A percentile compares a stretch with the other conserved stretches of the same genome.
These are phyloP conservation scores for Hoplodrina ambigua DNA, from an alignment of 2,888 invertebrate species.

Conservation along the genomic window DNA sequence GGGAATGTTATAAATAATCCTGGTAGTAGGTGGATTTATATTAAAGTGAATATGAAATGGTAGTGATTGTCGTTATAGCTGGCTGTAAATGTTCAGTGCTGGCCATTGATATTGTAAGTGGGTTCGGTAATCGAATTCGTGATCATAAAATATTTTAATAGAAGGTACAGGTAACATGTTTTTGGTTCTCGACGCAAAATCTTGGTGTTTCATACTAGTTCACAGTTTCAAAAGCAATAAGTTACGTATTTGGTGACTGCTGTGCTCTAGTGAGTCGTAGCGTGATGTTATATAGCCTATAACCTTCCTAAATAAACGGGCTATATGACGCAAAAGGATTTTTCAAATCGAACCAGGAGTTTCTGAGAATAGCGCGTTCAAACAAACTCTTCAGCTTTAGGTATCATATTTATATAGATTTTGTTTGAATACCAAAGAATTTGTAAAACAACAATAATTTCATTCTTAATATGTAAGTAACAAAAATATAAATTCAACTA, in stretches of 20 bases:
- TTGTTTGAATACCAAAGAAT: neutral
- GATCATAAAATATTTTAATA: slow-evolving; percentile 35
- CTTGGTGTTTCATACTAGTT: neutral
- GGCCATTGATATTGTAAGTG: slow-evolving; percentile 15
- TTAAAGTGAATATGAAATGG: slow-evolving; percentile 12
- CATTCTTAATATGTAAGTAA: slow-evolving; percentile 5
- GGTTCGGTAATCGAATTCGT: slow-evolving; percentile 29
- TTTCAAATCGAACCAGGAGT: no score
- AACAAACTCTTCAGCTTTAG: no score
- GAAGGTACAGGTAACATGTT: slow-evolving; percentile 8
- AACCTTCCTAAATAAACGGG: no score
- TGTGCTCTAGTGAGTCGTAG: no score
- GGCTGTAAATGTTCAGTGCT: slow-evolving; percentile 20
- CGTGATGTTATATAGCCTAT: no score
- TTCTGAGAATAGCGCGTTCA: no score
- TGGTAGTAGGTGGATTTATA: slow-evolving; percentile 6
- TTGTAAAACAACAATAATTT: neutral
- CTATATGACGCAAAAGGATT: no score
- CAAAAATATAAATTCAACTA: slow-evolving; percentile 39
- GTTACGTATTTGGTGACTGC: no score
- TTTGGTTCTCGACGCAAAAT: slow-evolving; percentile 10
- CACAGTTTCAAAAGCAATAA: no score
- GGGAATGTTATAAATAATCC: slow-evolving; percentile 6
- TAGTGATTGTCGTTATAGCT: slow-evolving; percentile 7
- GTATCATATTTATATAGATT: neutral